A percentile compares a stretch with the other conserved stretches of the same genome.
Evolutionary conservation across 1,140 invertebrate species (phyloP).

Genomic region (Diorhabda carinulata): DNA sequence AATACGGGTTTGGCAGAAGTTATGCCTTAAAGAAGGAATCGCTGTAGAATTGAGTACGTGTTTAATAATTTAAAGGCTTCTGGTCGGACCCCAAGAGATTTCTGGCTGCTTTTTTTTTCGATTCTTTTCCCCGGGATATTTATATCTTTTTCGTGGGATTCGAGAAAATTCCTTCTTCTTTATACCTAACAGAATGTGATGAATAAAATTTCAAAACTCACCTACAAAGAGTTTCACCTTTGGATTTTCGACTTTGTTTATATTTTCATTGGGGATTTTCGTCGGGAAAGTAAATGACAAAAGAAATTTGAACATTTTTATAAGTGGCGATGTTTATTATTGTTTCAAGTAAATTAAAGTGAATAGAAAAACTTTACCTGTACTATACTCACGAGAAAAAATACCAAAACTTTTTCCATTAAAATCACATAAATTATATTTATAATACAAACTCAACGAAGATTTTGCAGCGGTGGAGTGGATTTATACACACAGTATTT

Average conservation of each 20-base stretch:
- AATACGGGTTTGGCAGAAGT: neutral
- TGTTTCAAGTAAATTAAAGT: too few species aligned
- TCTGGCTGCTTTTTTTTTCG: neutral
- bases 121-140: neutral
- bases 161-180: neutral
- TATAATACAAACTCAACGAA: too few species aligned
- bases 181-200: conserved; percentile 2
- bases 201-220: neutral
- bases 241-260: neutral
- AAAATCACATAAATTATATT: too few species aligned
- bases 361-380: too few species aligned
- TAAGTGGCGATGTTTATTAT: too few species aligned
- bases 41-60: neutral
- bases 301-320: too few species aligned
- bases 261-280: neutral
- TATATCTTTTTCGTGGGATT: conserved; percentile 2
- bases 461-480: too few species aligned
- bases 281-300: too few species aligned
- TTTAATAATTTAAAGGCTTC: conserved; percentile 3
- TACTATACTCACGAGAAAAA: too few species aligned
- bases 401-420: too few species aligned
- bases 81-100: conserved; percentile 1
- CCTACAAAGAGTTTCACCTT: neutral
- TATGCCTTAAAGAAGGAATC: conserved; percentile 2
- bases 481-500: too few species aligned